Evolutionary conservation across 2,113 vertebrate genomes (phyloP).

Genomic region (Brevimyrus niger): DNA sequence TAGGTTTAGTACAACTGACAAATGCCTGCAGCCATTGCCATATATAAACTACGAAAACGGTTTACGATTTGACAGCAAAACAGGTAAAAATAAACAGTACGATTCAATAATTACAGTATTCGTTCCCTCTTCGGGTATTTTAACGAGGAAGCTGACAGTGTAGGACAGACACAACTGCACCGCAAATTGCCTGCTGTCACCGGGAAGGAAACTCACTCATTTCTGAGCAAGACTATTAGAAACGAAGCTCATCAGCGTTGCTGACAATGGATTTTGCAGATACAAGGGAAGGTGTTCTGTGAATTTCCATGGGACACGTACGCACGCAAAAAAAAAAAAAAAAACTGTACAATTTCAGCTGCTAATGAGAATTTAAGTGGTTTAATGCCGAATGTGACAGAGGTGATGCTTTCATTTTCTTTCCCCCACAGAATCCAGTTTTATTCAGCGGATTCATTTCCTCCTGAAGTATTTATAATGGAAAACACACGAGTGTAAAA

Average conservation of each 20-base stretch:
- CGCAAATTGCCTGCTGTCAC: neutral
- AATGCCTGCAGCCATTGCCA: neutral
- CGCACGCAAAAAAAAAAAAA: too few relatives aligned
- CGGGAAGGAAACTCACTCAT: neutral
- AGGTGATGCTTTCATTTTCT: neutral
- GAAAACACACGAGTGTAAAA: conserved; percentile 14
- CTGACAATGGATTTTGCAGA: neutral
- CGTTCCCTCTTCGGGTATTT: neutral
- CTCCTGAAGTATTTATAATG: conserved; percentile 12
- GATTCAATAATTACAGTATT: neutral
- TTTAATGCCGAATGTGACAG: neutral
- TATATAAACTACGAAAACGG: neutral
- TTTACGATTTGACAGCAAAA: neutral
- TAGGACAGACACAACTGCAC: neutral
- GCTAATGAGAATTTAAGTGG: neutral
- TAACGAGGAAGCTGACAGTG: neutral
- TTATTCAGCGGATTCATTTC: neutral
- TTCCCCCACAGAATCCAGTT: neutral
- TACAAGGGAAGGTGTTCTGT: neutral
- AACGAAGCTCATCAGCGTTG: neutral
- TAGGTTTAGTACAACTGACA: neutral
- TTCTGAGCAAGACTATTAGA: neutral
- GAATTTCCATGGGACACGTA: neutral
- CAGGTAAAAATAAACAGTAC: neutral
- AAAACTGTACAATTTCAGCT: neutral